phyloP scores from a whole-genome alignment of 2,797 vertebrate species.

The Enteromius afrohamiltoni region DNA sequence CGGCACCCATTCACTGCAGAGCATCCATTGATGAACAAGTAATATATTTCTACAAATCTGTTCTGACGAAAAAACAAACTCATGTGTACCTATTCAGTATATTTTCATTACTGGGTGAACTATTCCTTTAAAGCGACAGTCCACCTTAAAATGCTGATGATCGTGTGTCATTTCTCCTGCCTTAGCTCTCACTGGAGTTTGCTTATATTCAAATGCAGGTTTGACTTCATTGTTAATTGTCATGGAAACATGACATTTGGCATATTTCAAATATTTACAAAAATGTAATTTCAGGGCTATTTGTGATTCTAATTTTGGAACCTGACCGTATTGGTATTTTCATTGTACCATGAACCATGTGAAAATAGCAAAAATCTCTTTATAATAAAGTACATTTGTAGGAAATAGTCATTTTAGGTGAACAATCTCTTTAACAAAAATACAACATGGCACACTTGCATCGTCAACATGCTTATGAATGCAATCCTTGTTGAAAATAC shows the following conservation, averaged over 20 bases:
- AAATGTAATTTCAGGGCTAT: not conserved
- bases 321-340: not conserved
- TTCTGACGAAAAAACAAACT: not conserved
- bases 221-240: not conserved
- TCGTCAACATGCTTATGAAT: constrained; percentile 41
- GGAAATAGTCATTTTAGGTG: not conserved
- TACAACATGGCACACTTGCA: constrained; percentile 24
- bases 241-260: not conserved
- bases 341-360: not conserved
- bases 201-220: not conserved
- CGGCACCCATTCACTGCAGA: not conserved
- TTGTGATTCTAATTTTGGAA: not conserved
- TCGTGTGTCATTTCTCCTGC: not conserved
- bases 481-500: constrained; percentile 21
- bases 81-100: not conserved
- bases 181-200: not conserved
- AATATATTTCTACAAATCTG: not conserved
- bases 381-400: not conserved
- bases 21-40: not conserved
- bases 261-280: not conserved
- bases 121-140: not conserved
- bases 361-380: not conserved
- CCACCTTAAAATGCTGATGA: not conserved
- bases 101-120: not conserved
- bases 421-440: constrained; percentile 23